phyloP scores from a whole-genome alignment of 2,888 invertebrate species.

The Melanargia galathea region DNA sequence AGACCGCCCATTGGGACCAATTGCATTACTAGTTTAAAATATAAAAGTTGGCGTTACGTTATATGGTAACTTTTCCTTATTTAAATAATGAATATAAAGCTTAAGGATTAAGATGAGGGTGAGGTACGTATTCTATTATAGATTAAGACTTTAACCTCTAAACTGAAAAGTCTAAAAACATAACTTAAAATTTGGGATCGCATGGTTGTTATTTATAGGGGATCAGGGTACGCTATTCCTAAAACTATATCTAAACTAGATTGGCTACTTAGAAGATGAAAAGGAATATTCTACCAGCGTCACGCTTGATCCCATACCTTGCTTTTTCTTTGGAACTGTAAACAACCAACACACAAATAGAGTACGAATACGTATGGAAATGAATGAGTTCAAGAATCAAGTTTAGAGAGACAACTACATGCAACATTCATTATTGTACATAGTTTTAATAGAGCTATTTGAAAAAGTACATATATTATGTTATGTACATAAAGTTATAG shows the following conservation, averaged over 20 bases:
- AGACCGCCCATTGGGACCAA: conserved; percentile 52
- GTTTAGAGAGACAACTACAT: conserved; percentile 55
- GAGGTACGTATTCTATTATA: conserved; percentile 24
- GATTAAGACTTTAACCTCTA: conserved; percentile 23
- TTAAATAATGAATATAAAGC: conserved; percentile 29
- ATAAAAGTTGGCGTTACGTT: conserved; percentile 58
- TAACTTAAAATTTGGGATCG: conserved; percentile 30
- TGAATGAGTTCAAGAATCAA: conserved; percentile 53
- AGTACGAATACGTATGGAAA: conserved; percentile 73
- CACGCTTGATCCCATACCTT: conserved; percentile 83
- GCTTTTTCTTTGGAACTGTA: conserved; percentile 92
- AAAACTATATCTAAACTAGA: conserved; percentile 76
- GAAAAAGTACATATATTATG: conserved; percentile 38
- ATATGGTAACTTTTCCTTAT: conserved; percentile 62
- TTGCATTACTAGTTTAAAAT: conserved; percentile 45
- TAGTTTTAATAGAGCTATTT: conserved; percentile 39
- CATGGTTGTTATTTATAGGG: conserved; percentile 39
- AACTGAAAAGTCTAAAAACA: conserved; percentile 33
- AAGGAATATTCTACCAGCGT: conserved; percentile 82
- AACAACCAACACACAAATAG: conserved; percentile 85
- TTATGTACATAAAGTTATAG: conserved; percentile 37
- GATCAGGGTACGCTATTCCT: conserved; percentile 63
- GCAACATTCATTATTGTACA: conserved; percentile 63
- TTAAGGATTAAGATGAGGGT: conserved; percentile 29
- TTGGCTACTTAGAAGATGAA: conserved; percentile 77